Evolutionary conservation across 2,113 vertebrate species (phyloP), one percentile per base, ranked within the genome.

Genomic region (Campylomormyrus numenius): DNA sequence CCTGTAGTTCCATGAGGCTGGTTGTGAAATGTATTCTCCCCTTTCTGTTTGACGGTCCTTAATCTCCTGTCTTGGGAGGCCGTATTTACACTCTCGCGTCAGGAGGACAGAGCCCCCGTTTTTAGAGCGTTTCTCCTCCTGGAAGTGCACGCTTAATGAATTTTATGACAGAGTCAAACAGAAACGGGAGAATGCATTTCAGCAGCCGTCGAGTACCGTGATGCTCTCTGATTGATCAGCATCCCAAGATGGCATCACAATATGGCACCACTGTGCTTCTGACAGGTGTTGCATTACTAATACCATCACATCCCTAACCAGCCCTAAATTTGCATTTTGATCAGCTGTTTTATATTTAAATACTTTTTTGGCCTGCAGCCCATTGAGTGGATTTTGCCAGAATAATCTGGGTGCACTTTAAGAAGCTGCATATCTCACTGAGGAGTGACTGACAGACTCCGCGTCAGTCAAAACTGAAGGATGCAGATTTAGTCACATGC

Each of bases 291-390:
- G 35, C 74, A 39, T 80, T 80, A 42, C 74, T 80, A 35, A 80
- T 80, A 42, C 35, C 13, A 21, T 42, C 35, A 8, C 74, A 15
- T 39, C 15, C 27, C 1, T 77, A 77, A 77, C 13, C 70, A 80
- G 74, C 74, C 35, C 35, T 42, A 80, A 19, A 80, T 80, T 80
- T 80, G 74, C 74, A 80, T 80, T 80, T 80, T 80, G 74, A 80
- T 80, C 35, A 80, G 74, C 15, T 80, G 13, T 80, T 19, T 39
- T 39, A 42, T 70, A 31, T 31, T 80, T 42, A 80, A 80, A 42
- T 80, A 80, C 70, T 35, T 77, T 74, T 77, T 77, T 39, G 31
- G 70, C 31, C 4, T 13, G 15, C 31, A 0, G 70, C 31, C 74
- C 35, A 42, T 42, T 42, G 39, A 42, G 35, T 42, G 15, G 74